Evolutionary conservation across 2,888 invertebrate genomes (phyloP).

Genomic region (Epistrophe grossulariae): DNA sequence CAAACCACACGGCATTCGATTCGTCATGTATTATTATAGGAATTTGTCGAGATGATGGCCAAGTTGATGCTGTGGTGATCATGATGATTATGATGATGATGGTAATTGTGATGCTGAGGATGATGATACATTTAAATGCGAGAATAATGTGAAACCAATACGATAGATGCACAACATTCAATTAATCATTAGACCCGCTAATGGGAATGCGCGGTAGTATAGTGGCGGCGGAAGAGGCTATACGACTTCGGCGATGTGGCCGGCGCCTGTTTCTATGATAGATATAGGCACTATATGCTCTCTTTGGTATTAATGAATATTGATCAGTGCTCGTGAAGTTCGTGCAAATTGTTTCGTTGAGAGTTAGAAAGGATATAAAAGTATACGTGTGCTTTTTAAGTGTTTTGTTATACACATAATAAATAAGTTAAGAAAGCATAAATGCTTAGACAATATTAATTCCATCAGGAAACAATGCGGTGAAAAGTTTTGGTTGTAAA

Average conservation of each 20-base stretch:
- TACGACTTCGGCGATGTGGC: no score
- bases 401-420: slow-evolving; percentile 1
- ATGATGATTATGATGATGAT: slow-evolving; percentile 49
- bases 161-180: slow-evolving; percentile 69
- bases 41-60: slow-evolving; percentile 67
- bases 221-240: not conserved
- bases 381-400: slow-evolving; percentile 16
- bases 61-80: slow-evolving; percentile 41
- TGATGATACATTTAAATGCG: slow-evolving; percentile 75
- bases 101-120: slow-evolving; percentile 51
- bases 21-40: slow-evolving; percentile 70
- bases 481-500: not conserved
- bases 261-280: slow-evolving; percentile 1
- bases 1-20: slow-evolving; percentile 29
- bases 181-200: slow-evolving; percentile 69
- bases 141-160: slow-evolving; percentile 72
- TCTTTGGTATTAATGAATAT: slow-evolving; percentile 33
- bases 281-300: not conserved
- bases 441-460: not conserved
- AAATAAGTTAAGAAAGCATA: not conserved
- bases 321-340: slow-evolving; percentile 27
- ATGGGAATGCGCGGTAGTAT: slow-evolving; percentile 35
- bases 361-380: slow-evolving; percentile 28
- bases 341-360: slow-evolving; percentile 8
- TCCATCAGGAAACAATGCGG: not conserved